Conservation (phyloP, 2,113 vertebrate genomes). For the Albula glossodonta region DNA sequence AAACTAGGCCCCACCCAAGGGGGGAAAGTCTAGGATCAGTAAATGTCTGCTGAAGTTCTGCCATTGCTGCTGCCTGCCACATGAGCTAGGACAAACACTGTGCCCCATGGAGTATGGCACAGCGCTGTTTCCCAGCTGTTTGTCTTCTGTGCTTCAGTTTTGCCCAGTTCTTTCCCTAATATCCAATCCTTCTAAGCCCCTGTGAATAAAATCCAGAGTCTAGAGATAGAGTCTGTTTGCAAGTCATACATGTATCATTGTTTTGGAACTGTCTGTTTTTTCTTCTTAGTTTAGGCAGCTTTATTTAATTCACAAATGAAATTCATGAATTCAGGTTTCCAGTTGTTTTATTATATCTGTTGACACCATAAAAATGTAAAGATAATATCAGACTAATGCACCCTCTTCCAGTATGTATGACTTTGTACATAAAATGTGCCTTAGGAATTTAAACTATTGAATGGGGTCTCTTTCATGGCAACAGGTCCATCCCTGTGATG, state of each 20-base stretch:
- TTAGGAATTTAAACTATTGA: not conserved
- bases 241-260: not conserved
- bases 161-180: not conserved
- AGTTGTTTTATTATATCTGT: not conserved
- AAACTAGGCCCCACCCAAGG: not conserved
- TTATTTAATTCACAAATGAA: not conserved
- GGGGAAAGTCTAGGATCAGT: not conserved
- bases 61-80: not conserved
- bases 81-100: not conserved
- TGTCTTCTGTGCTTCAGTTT: not conserved
- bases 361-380: constrained; percentile 53
- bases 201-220: not conserved
- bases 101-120: not conserved
- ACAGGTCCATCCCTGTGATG: not conserved
- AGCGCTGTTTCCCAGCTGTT: not conserved
- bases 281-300: not conserved
- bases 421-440: not conserved
- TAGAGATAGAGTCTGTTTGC: not conserved
- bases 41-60: not conserved
- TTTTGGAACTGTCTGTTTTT: not conserved
- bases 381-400: constrained; percentile 34
- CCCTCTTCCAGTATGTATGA: constrained; percentile 17
- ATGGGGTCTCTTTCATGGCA: not conserved
- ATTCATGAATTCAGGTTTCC: constrained; percentile 31
- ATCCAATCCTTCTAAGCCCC: not conserved